A percentile compares a stretch with the other conserved stretches of the same genome.
These are phyloP conservation scores for Papio anubis DNA, from an alignment of 2,113 vertebrate species.

Conservation along the genomic window DNA sequence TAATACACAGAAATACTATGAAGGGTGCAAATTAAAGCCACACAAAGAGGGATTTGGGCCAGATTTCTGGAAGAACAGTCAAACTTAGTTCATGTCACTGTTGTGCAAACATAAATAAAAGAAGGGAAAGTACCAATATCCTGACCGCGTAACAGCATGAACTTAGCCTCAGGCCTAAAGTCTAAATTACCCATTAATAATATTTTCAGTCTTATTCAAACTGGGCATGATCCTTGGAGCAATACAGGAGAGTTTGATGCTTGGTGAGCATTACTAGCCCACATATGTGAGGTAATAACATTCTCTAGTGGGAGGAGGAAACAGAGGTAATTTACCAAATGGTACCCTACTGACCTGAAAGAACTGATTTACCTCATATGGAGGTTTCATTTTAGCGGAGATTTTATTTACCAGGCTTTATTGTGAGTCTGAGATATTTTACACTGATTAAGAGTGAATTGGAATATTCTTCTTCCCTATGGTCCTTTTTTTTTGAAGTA, in stretches of 20 bases:
- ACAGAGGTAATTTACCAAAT: conserved; percentile 58
- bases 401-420: conserved; percentile 6
- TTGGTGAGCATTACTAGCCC: neutral
- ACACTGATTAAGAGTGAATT: neutral
- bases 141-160: conserved; percentile 27
- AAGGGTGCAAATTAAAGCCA: conserved; percentile 60
- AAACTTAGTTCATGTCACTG: conserved; percentile 68
- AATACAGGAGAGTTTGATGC: neutral
- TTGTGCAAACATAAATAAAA: conserved; percentile 64
- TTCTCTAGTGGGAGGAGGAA: neutral
- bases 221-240: neutral
- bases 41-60: conserved; percentile 46
- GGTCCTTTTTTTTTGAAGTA: neutral
- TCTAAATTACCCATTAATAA: conserved; percentile 49
- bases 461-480: neutral
- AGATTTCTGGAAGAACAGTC: conserved; percentile 63
- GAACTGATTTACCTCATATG: conserved; percentile 38
- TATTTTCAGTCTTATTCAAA: conserved; percentile 55
- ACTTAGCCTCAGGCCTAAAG: conserved; percentile 31
- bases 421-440: neutral
- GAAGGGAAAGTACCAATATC: conserved; percentile 39
- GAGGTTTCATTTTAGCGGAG: neutral
- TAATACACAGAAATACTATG: conserved; percentile 31
- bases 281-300: neutral
- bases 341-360: conserved; percentile 49